Conservation (phyloP, 2,113 vertebrate genomes). For the Ctenodactylus gundi region DNA sequence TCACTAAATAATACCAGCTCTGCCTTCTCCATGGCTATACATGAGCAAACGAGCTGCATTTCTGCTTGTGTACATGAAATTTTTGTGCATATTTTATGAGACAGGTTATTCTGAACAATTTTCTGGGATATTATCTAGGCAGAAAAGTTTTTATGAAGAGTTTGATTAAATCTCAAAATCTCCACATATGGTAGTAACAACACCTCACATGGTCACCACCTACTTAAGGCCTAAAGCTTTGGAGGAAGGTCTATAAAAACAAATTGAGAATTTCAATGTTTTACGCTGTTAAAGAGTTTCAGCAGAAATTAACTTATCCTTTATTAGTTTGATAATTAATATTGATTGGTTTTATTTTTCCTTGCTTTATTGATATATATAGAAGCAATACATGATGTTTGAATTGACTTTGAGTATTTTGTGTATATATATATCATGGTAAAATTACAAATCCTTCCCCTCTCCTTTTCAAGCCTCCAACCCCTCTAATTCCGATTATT, state of each 20-base stretch:
- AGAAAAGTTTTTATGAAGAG: not conserved
- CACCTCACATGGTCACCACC: too few relatives aligned
- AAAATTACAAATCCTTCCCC: too few relatives aligned
- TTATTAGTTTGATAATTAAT: not conserved
- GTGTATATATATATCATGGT: too few relatives aligned
- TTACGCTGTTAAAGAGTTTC: not conserved
- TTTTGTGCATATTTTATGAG: not conserved
- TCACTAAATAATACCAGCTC: not conserved
- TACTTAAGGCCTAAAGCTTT: not conserved
- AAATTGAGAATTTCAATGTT: not conserved
- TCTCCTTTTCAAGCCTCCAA: too few relatives aligned
- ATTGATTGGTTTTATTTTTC: not conserved
- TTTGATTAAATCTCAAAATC: not conserved
- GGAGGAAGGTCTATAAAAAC: not conserved
- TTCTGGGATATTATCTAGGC: not conserved
- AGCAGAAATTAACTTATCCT: not conserved
- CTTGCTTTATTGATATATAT: too few relatives aligned
- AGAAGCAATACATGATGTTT: too few relatives aligned
- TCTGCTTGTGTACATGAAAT: not conserved
- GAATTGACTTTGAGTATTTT: too few relatives aligned
- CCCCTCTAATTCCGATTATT: too few relatives aligned
- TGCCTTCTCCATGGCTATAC: not conserved
- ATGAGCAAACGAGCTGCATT: not conserved
- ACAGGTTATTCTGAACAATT: not conserved
- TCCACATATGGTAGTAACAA: not conserved